phyloP scores from a whole-genome alignment of 2,113 vertebrate species.

The Cavia aperea region DNA sequence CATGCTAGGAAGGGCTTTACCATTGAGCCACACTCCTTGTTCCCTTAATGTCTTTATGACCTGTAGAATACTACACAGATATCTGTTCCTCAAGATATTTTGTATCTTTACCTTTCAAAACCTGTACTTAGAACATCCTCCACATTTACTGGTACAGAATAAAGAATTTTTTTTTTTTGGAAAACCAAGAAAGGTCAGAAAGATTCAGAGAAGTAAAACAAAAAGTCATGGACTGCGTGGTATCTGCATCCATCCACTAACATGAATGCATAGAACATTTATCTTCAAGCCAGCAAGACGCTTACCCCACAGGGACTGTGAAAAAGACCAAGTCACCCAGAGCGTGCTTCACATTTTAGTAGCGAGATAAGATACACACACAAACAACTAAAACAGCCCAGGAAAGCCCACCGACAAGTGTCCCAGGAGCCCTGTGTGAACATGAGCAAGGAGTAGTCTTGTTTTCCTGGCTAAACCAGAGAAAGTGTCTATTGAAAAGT shows the following conservation, averaged over 20 bases:
- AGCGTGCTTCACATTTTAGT: background rate
- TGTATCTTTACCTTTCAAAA: background rate
- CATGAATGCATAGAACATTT: rapidly evolving
- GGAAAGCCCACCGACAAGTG: background rate
- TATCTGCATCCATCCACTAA: background rate
- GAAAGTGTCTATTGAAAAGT: background rate
- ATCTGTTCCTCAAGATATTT: background rate
- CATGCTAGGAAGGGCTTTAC: background rate
- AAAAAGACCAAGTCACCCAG: background rate
- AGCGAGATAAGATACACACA: background rate
- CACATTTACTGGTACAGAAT: background rate
- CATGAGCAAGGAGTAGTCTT: rapidly evolving
- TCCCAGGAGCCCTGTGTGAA: background rate
- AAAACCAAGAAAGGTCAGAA: background rate
- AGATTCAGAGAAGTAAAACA: background rate
- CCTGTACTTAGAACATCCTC: background rate
- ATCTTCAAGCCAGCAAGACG: background rate
- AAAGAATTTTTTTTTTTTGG: background rate
- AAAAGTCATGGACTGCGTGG: background rate
- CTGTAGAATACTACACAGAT: constrained; percentile 16
- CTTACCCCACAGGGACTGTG: background rate
- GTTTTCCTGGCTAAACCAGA: background rate
- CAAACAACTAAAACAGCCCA: background rate
- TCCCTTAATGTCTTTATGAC: constrained; percentile 19
- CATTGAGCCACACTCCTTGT: background rate